phyloP scores from a whole-genome alignment of 2,888 invertebrate species.

The Dasypolia templi region DNA sequence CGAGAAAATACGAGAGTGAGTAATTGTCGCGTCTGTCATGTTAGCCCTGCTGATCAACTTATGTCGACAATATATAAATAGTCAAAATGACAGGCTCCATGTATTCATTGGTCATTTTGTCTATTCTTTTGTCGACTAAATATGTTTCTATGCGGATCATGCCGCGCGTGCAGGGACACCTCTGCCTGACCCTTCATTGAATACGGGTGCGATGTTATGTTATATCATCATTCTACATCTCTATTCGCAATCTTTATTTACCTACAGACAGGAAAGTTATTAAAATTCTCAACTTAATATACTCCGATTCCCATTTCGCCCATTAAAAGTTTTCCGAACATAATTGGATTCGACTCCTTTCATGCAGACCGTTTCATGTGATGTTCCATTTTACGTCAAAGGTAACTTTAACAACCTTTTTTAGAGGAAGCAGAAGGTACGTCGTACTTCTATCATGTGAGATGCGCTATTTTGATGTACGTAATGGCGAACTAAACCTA shows the following conservation, averaged over 20 bases:
- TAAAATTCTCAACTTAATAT: not conserved
- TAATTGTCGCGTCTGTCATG: too few relatives aligned
- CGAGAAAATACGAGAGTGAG: too few relatives aligned
- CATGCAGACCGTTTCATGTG: not conserved
- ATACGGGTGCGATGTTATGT: too few relatives aligned
- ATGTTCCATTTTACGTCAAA: conserved; percentile 18
- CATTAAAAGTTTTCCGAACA: conserved; percentile 28
- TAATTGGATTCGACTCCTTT: conserved; percentile 23
- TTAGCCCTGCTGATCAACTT: too few relatives aligned
- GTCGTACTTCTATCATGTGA: conserved; percentile 19
- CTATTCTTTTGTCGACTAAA: too few relatives aligned
- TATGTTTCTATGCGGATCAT: too few relatives aligned
- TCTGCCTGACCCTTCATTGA: too few relatives aligned
- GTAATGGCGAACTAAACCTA: not conserved
- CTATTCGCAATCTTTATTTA: not conserved
- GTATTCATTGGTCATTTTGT: too few relatives aligned
- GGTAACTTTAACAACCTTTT: not conserved
- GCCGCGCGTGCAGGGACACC: too few relatives aligned
- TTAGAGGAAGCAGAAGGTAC: not conserved
- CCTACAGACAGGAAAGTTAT: not conserved
- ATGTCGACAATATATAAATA: too few relatives aligned
- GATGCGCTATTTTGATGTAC: conserved; percentile 19
- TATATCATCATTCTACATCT: not conserved
- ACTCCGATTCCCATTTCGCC: not conserved
- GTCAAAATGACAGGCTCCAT: too few relatives aligned